Evolutionary conservation across 2,113 vertebrate genomes (phyloP), one percentile per base, ranked within the genome.

Genomic region (Zingel zingel): DNA sequence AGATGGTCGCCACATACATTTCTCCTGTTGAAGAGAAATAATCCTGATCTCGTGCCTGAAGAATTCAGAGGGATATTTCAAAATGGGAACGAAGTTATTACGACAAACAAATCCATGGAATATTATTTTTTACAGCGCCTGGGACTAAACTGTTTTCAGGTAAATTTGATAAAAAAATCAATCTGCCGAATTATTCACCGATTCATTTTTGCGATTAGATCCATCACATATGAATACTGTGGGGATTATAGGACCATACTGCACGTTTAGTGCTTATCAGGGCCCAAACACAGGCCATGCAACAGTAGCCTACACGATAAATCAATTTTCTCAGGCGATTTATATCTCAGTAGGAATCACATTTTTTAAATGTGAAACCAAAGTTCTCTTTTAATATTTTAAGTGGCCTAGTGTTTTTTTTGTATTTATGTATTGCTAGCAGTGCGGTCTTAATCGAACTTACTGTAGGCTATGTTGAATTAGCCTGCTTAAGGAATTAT

Each of bases 71-170:
- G 18, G 47, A 74, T 53, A 74, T 70, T 86, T 77, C 6, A 86
- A 79, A 68, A 93, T 92, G 91, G 92, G 77, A 88, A 77, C 45
- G 56, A 70, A 84, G 36, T 9, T 69, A 88, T 82, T 63, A 50
- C 63, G 67, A 6, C 54, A 53, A 53, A 64, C 23, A 39, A 77
- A 79, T 68, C 45, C 48, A 51, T 71, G 92, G 90, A 79, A 77
- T 85, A 74, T 84, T 57, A 75, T 78, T 69, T 77, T 43, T 79
- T n/a, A 12, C 39, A 72, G 39, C 76, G 9, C 48, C 72, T 67
- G 73, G 84, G 54, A 90, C 74, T 68, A 77, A 59, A 72, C 27
- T 57, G 59, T 47, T 80, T 53, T 82, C 64, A 88, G 88, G 90
- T 93, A 89, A 86, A 90, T 74, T 69, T 19, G 10, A 43, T 33